Base-by-base conservation (phyloP, 2,888 invertebrate species). In the Amiota mariae region DNA sequence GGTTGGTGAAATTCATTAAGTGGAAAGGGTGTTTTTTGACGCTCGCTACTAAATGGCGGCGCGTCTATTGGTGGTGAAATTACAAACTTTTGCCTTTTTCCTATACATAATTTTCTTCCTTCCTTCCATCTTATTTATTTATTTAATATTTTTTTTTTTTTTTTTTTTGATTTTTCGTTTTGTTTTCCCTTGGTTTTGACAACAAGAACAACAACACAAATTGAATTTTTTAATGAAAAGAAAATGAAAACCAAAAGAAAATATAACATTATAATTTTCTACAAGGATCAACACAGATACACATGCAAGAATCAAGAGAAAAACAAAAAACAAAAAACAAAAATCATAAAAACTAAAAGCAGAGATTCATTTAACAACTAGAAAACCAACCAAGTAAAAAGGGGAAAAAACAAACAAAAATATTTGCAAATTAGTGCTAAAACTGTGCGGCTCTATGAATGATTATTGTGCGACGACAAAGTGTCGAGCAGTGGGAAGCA, bases 371-470 rank as follows among this genome's bases (percentile, higher is more conserved):
- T 49, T 67, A 12, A 36, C 3, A 36, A 36, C 36, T 6, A 36
- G 0, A 12, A 63, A 63, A 46, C 63, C 46, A 46, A 46, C n/a
- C 13, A 15, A 3, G 54, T 3, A 10, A 59, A 0, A 59, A 59
- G 24, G 24, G 24, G 24, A 3, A 24, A 24, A 24, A 54, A 68
- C 51, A 24, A 68, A 12, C 13, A 54, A 56, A 73, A 77, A 77
- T 75, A 75, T 77, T 77, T 75, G 68, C 75, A 77, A 77, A 77
- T 77, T 77, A 73, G 74, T 75, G 76, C 76, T 72, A 73, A 72
- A 68, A 68, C 54, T 51, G 54, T 68, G 49, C 67, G 67, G 54
- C 66, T 24, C 24, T 24, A 24, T 24, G 24, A 20, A 59, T 36
- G 36, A 36, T 36, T 36, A 54, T 54, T 54, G 54, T 54, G 15